Evolutionary conservation across 2,797 vertebrate species (phyloP), one percentile per base, ranked within the genome.

Genomic region (Chromobotia macracanthus): DNA sequence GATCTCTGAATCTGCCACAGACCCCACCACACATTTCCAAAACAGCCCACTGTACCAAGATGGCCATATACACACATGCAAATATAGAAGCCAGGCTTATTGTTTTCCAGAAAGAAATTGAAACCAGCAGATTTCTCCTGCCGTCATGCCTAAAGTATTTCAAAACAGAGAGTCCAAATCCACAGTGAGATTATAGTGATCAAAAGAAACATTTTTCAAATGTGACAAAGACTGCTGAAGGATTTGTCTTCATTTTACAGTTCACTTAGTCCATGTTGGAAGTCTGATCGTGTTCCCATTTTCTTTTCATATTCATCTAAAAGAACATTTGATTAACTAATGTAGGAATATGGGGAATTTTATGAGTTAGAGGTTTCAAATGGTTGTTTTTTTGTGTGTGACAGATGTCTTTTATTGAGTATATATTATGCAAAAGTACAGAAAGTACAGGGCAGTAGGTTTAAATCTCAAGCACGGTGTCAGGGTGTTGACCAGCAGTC

Each of bases 261-360:
- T 61, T 77, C 75, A 69, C 75, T 70, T 81, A 76, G 41, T 44
- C 41, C 9, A 44, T 44, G 41, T 44, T 86, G 75, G 81, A 63
- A 72, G 80, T 81, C 84, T 84, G 82, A 87, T 89, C 77, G 79
- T 66, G 81, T 82, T 82, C 81, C 81, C 75, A 77, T 83, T 41
- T 80, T 53, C 46, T 77, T 35, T 28, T 2, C 12, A 3, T 74
- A 50, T 64, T 74, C 44, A 13, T 74, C 16, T 73, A 50, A 73
- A 63, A 44, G 53, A 55, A 55, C 19, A 55, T 55, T 55, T 55
- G 19, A 55, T 55, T 55, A 55, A 55, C n/a, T 55, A 21, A 55
- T 9, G 51, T 8, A 55, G 19, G n/a, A 19, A 21, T 55, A 55
- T 19, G 51, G 16, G 60, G 5, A 60, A 46, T 56, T 72, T 19